phyloP scores from a whole-genome alignment of 2,888 invertebrate genomes.

The Bombyx huttoni region DNA sequence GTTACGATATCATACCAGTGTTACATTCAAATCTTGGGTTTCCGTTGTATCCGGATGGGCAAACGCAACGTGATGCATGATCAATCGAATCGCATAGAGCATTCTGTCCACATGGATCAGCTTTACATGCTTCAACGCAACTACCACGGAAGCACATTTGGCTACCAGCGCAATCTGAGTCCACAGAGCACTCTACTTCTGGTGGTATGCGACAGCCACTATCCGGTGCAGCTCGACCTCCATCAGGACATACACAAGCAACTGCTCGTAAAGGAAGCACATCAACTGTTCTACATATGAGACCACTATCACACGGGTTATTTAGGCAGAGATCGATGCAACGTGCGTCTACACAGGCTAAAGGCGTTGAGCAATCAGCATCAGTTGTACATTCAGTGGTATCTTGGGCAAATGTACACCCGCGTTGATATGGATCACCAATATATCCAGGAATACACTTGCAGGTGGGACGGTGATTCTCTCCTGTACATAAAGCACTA shows the following conservation, averaged over 20 bases:
- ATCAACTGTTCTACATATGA: slow-evolving; percentile 84
- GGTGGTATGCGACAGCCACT: slow-evolving; percentile 79
- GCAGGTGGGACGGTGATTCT: slow-evolving; percentile 84
- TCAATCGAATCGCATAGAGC: slow-evolving; percentile 83
- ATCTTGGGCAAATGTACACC: slow-evolving; percentile 41
- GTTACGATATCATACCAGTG: slow-evolving; percentile 42
- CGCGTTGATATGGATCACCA: slow-evolving; percentile 83
- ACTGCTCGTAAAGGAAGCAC: slow-evolving; percentile 86
- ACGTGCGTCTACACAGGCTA: slow-evolving; percentile 82
- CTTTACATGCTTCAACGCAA: slow-evolving; percentile 84
- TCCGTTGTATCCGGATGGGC: slow-evolving; percentile 83
- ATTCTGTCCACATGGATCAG: slow-evolving; percentile 85
- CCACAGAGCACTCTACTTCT: slow-evolving; percentile 76
- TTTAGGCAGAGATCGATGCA: slow-evolving; percentile 86
- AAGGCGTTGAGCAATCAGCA: slow-evolving; percentile 80
- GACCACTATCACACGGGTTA: slow-evolving; percentile 82
- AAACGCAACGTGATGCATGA: slow-evolving; percentile 84
- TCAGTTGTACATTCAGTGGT: slow-evolving; percentile 80
- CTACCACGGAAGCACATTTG: slow-evolving; percentile 83
- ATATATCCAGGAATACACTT: slow-evolving; percentile 80
- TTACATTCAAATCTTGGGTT: slow-evolving; percentile 86
- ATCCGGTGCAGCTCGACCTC: slow-evolving; percentile 80
- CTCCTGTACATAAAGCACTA: slow-evolving; percentile 82
- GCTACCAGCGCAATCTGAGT: slow-evolving; percentile 81
- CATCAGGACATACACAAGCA: slow-evolving; percentile 88